Percentiles rank a stretch among this genome's conserved stretches.
Evolutionary conservation across 2,888 invertebrate species (phyloP).

Genomic region (Cephus rjabovi): DNA sequence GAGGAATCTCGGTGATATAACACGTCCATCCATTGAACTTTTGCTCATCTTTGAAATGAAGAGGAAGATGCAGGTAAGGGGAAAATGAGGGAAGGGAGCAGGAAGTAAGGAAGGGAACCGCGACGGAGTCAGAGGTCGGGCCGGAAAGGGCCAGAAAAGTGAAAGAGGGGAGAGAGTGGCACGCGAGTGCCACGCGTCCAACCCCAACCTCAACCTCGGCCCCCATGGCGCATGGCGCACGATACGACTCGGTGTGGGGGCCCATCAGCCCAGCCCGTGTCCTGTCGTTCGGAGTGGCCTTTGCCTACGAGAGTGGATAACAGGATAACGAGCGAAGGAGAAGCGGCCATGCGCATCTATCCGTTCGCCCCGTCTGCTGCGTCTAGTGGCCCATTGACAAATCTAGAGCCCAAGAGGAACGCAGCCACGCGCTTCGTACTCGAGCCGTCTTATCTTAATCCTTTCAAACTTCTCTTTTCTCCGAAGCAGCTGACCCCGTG

Average conservation of each 20-base stretch:
- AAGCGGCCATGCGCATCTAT: conserved; percentile 29
- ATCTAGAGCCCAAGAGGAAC: conserved; percentile 26
- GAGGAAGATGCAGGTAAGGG: background rate
- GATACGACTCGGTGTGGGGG: no score
- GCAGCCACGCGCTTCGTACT: no score
- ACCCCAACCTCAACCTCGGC: no score
- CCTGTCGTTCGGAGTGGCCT: no score
- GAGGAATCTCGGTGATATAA: no score
- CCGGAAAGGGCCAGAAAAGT: conserved; percentile 8
- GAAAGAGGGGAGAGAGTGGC: conserved; percentile 40
- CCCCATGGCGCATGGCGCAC: no score
- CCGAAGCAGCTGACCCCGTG: no score
- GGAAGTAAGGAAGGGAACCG: conserved; percentile 3
- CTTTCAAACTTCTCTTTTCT: conserved; percentile 3
- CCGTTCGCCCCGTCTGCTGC: conserved; percentile 30
- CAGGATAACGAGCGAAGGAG: no score
- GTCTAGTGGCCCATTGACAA: conserved; percentile 44
- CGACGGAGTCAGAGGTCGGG: conserved; percentile 15
- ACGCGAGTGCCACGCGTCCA: conserved; percentile 64
- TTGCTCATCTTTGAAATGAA: background rate
- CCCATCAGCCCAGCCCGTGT: no score
- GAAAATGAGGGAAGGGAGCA: conserved; percentile 5
- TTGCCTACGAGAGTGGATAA: no score
- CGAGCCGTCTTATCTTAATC: conserved; percentile 33
- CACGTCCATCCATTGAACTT: no score